These are phyloP conservation scores for Regulus satrapa DNA, from an alignment of 2,113 vertebrate species.

Conservation along the genomic window DNA sequence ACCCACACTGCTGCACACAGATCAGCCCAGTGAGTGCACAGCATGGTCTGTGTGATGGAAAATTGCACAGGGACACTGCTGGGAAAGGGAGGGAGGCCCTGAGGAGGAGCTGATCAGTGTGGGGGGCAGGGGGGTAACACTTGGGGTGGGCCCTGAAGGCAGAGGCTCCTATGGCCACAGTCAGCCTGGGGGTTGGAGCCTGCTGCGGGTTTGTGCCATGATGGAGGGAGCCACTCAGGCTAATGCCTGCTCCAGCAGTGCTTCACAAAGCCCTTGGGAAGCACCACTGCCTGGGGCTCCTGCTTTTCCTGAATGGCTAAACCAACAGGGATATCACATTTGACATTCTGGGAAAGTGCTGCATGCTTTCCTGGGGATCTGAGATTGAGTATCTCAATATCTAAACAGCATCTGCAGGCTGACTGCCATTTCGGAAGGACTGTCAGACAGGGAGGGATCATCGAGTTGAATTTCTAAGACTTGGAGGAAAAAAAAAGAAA, in stretches of 20 bases:
- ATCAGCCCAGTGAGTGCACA: neutral
- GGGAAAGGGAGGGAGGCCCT: neutral
- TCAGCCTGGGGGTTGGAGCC: neutral
- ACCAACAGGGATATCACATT: neutral
- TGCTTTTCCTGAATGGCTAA: neutral
- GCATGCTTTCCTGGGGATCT: neutral
- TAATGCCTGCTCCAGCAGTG: neutral
- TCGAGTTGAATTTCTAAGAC: neutral
- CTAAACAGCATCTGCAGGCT: neutral
- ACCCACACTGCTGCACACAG: neutral
- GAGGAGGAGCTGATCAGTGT: neutral
- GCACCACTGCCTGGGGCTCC: neutral
- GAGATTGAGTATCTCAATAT: neutral
- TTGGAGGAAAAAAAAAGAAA: too few species aligned
- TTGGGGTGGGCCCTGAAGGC: neutral
- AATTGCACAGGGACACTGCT: neutral
- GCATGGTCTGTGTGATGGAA: fast-evolving
- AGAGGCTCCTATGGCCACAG: fast-evolving
- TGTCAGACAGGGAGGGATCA: neutral
- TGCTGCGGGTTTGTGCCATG: neutral
- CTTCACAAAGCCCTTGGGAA: neutral
- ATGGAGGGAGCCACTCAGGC: neutral
- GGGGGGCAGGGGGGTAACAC: neutral
- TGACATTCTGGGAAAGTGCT: neutral
- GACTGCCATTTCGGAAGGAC: neutral